phyloP scores from a whole-genome alignment of 2,113 vertebrate genomes.

The Puntigrus tetrazona region DNA sequence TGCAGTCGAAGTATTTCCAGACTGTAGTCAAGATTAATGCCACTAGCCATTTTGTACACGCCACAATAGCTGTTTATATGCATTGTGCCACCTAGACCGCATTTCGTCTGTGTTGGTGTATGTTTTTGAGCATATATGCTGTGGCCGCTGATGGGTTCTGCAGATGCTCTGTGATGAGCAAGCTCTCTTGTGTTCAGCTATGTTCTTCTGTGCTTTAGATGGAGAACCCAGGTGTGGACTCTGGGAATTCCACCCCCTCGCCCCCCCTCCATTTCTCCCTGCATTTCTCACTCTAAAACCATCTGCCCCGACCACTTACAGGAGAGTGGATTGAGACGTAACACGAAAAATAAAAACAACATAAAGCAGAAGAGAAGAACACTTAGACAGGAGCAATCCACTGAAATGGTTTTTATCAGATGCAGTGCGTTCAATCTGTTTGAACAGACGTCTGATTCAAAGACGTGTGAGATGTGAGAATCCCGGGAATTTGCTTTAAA shows the following conservation, averaged over 20 bases:
- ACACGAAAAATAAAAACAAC: constrained; percentile 63
- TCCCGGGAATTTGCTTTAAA: neutral
- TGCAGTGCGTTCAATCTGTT: neutral
- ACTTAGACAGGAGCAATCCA: neutral
- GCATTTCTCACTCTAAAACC: constrained; percentile 22
- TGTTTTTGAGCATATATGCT: constrained; percentile 23
- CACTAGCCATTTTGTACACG: neutral
- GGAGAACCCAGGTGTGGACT: constrained; percentile 68
- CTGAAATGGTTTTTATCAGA: neutral
- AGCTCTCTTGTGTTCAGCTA: constrained; percentile 60
- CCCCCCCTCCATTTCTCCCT: neutral
- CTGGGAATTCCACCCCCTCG: constrained; percentile 41
- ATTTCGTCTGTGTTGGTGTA: neutral
- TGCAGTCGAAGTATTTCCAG: neutral
- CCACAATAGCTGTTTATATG: constrained; percentile 11
- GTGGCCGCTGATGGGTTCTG: constrained; percentile 68
- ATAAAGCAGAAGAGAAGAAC: constrained; percentile 39
- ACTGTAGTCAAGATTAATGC: neutral
- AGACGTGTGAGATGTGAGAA: neutral
- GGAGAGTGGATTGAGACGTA: constrained; percentile 68
- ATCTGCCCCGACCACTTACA: constrained; percentile 61
- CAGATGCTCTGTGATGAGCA: constrained; percentile 70
- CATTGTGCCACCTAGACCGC: neutral
- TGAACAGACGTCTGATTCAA: constrained; percentile 42
- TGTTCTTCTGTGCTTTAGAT: constrained; percentile 70